Evolutionary conservation across 2,797 vertebrate species (phyloP), one percentile per base, ranked within the genome.

Genomic region (Sternotherus odoratus): DNA sequence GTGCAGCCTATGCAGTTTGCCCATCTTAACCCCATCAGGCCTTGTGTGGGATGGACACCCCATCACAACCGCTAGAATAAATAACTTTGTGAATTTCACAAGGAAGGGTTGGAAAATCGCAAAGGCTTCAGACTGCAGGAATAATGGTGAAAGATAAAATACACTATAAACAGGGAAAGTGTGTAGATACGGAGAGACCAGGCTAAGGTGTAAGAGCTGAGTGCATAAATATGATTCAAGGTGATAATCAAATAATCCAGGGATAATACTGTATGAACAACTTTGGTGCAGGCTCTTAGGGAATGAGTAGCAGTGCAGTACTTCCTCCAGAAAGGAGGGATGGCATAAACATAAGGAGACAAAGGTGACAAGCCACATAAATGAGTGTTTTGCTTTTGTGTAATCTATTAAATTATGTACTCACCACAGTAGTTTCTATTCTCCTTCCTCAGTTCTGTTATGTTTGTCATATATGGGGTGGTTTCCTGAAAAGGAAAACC

Each of bases 41-140:
- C 19, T 66, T 66, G 33, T 66, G 63, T 66, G 63, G 33, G 63
- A n/a, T 11, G 30, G n/a, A 36, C 17, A 63, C 19, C 33, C n/a
- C 63, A n/a, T 21, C 63, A 36, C 33, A 66, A n/a, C 17, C 9
- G 26, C 0, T 0, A 39, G 72, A 79, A 30, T 39, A 51, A 28
- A 12, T 11, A 11, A 57, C 56, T 60, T 3, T 63, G 54, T 56
- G n/a, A 30, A 8, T 69, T 49, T 36, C 57, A n/a, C 43, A 19
- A 82, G 43, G 15, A 51, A 79, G 48, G 75, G 23, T 26, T 13
- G n/a, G 48, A 75, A 90, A 69, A 66, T 0, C 2, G 11, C n/a
- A 53, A 36, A 91, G 33, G 66, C 82, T 90, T 19, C 57, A 30
- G 85, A 48, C 72, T 86, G 54, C 79, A 82, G 90, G 80, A 48